Base-by-base conservation (phyloP, 2,797 vertebrate species). In the Gymnopithys bicolor region DNA sequence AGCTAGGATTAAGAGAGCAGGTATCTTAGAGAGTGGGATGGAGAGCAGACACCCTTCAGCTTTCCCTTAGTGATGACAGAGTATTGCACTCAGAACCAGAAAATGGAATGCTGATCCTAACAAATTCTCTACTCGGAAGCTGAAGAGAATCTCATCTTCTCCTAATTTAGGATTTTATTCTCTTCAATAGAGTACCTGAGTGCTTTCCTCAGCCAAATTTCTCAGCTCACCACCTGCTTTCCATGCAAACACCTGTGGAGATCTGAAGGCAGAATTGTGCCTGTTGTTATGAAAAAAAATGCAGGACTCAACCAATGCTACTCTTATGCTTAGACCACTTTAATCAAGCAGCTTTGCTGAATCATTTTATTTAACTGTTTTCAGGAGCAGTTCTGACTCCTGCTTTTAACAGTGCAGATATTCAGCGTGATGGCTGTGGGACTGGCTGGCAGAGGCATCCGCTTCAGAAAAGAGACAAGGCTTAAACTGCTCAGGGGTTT, bases 161-260 rank as follows among this genome's bases (percentile, higher is more conserved):
- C 84, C 60, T 41, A 45, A 25, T 13, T 37, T 15, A 41, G 76
- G 49, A 71, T 75, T 49, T 85, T 67, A 43, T 27, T 82, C 21
- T 78, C 35, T 75, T 89, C 33, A 12, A 1, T 6, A 55, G n/a
- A 63, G 23, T 62, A 59, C 23, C 71, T 64, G 53, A 85, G 28
- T 71, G 37, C 64, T 84, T 89, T 81, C 76, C 85, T 89, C 73
- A 84, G 77, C 45, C 81, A 84, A 70, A 87, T 92, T 89, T 92
- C 68, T 74, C 43, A 78, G 62, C n/a, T 87, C 32, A 28, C 41
- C 90, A 94, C 56, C 71, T 90, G 69, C 68, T 87, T 87, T 90
- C 33, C 28, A 17, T 80, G 69, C n/a, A 80, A 89, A 77, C 46
- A 83, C 56, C n/a, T 43, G 6, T 53, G 52, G 84, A 83, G 56